Evolutionary conservation across 92 coral and sea anemone genomes (phyloP), one percentile per base, ranked within the genome.

Genomic region (Zoanthus sociatus): DNA sequence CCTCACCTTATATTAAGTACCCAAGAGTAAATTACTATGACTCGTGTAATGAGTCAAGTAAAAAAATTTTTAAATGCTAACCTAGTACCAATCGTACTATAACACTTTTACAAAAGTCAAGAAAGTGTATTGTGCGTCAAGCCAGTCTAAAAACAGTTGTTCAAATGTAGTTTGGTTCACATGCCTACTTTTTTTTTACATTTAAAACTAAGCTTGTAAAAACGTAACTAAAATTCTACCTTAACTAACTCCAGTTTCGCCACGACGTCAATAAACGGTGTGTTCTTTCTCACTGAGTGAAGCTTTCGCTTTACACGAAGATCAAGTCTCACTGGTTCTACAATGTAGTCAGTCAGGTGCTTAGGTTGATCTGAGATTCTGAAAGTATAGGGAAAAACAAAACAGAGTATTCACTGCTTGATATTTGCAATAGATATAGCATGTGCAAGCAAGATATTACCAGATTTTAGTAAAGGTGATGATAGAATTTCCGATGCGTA

Each of bases 301-400:
- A 58, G 66, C 66, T 58, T 58, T 58, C 66, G 66, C 66, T 58
- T 58, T 17, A 58, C 94, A 6, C 75, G 17, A 13, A 94, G 90
- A 82, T 92, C 94, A 73, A 94, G 87, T 64, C 89, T 89, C 72
- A 94, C 89, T 14, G 98, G 98, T 78, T 94, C 98, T 56, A 94
- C 76, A 46, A 94, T 89, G 84, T 94, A 81, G 20, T 84, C 88
- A 33, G 89, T 91, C 16, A 92, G 78, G 45, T 78, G 84, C 37
- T 87, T 92, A 26, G 72, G 91, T 9, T 83, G 90, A 64, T 84
- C 94, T 61, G 95, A 92, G 33, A 75, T 66, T 81, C 98, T 94
- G n/a, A 60, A 84, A 63, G 66, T 54, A 58, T 14, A 12, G 17
- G 14, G 6, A 58, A 50, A 50, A 50, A 7, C 55, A 5, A 50